Evolutionary conservation across 2,797 vertebrate genomes (phyloP), one percentile per base, ranked within the genome.

Genomic region (Aeoliscus strigatus): DNA sequence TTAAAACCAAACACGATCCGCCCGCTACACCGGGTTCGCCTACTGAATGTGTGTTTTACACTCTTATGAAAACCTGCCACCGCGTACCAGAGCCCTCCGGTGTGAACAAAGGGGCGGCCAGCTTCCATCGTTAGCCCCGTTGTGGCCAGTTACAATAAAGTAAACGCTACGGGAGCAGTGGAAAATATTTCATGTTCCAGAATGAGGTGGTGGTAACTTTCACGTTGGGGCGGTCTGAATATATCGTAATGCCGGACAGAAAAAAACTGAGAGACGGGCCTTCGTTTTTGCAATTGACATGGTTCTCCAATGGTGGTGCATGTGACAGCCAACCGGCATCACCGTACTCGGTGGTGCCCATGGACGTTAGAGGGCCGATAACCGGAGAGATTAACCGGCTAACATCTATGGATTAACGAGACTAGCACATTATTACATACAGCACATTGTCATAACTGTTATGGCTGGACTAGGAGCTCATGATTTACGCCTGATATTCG

Each of bases 71-170:
- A 26, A 14, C 11, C 4, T 10, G 2, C 8, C 7, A 10, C 38
- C 9, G 5, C 14, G 11, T 15, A 57, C 10, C 17, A 28, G 15
- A 27, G 9, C 27, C 23, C 21, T 40, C 31, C 36, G 6, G 10
- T 16, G 27, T 36, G 77, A 86, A 87, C 85, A 87, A 87, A 87
- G 85, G 53, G 76, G 63, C 32, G 30, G 9, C 13, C 42, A 14
- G 38, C 13, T 6, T 66, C 65, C 77, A 78, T 39, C 46, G 34
- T 40, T 76, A 75, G 60, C 74, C 29, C 8, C 27, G 9, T 11
- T n/a, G 21, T 26, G 50, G 41, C 37, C 28, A 18, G 27, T 35
- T 11, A 25, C 9, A 5, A 23, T 15, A 3, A 21, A 21, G 18
- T n/a, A n/a, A n/a, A n/a, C n/a, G n/a, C 3, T 21, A 21, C 3